Evolutionary conservation across 1,140 invertebrate genomes (phyloP).

Genomic region (Drosophila burlai): DNA sequence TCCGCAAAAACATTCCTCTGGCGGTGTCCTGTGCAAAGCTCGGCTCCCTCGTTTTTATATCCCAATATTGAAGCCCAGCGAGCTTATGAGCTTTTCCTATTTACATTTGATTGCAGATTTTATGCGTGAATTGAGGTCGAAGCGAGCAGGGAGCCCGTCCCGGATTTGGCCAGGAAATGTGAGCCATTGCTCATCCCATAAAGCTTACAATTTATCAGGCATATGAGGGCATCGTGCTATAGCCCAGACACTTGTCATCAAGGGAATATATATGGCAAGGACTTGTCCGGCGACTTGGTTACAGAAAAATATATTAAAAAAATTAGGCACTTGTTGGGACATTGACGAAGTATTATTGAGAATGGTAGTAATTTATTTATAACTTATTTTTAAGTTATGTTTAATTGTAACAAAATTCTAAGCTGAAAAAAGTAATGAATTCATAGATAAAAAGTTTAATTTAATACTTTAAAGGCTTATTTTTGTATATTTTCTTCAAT

Average conservation of each 20-base stretch:
- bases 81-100: constrained; percentile 75
- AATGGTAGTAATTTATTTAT: not conserved
- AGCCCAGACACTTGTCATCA: constrained; percentile 14
- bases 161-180: constrained; percentile 39
- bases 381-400: not conserved
- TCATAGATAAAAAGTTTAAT: too few species aligned
- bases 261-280: not conserved
- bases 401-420: too few species aligned
- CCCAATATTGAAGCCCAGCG: constrained; percentile 33
- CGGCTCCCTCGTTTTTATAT: constrained; percentile 45
- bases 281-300: not conserved
- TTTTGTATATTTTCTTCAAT: too few species aligned
- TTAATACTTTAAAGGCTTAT: too few species aligned
- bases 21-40: constrained; percentile 54
- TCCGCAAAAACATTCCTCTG: constrained; percentile 31
- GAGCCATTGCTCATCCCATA: constrained; percentile 44
- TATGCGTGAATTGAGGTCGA: constrained; percentile 56
- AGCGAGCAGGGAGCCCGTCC: not conserved
- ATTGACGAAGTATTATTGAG: not conserved
- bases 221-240: constrained; percentile 21
- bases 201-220: constrained; percentile 41
- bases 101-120: constrained; percentile 78
- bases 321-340: not conserved
- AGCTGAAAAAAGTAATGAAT: too few species aligned
- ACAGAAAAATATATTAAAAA: not conserved